These are phyloP conservation scores for Penaeus monodon DNA, from an alignment of 2,888 invertebrate species.

Conservation along the genomic window DNA sequence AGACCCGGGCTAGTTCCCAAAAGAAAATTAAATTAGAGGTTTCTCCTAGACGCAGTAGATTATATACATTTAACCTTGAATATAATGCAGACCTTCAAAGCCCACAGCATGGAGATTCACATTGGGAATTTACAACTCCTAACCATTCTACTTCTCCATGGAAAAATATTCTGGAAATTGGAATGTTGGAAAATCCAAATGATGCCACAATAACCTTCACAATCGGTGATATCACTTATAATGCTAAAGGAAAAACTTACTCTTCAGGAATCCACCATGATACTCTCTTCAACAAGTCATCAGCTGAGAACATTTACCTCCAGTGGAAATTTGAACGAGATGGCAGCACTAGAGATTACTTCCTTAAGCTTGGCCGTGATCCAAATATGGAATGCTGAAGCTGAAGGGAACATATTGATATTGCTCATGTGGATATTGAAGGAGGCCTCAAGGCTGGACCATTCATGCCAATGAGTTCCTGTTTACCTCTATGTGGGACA, in stretches of 20 bases:
- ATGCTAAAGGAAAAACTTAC: conserved; percentile 44
- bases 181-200: conserved; percentile 43
- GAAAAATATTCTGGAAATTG: conserved; percentile 59
- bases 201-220: conserved; percentile 30
- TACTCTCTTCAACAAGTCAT: not conserved
- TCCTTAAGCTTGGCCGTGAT: conserved; percentile 51
- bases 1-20: conserved; percentile 22
- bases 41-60: conserved; percentile 3
- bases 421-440: conserved; percentile 37
- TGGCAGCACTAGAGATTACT: conserved; percentile 45
- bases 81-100: conserved; percentile 36
- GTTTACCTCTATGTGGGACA: conserved; percentile 48
- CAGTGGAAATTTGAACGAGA: conserved; percentile 42
- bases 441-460: conserved; percentile 37
- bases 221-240: conserved; percentile 38
- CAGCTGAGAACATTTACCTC: conserved; percentile 15
- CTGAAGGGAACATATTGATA: conserved; percentile 46
- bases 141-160: no score
- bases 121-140: conserved; percentile 44
- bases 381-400: conserved; percentile 39
- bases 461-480: conserved; percentile 37
- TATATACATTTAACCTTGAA: conserved; percentile 41
- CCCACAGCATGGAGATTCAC: conserved; percentile 44
- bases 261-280: conserved; percentile 32
- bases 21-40: conserved; percentile 53